Conservation (phyloP, 2,113 vertebrate species). For the Apeltes quadracus region DNA sequence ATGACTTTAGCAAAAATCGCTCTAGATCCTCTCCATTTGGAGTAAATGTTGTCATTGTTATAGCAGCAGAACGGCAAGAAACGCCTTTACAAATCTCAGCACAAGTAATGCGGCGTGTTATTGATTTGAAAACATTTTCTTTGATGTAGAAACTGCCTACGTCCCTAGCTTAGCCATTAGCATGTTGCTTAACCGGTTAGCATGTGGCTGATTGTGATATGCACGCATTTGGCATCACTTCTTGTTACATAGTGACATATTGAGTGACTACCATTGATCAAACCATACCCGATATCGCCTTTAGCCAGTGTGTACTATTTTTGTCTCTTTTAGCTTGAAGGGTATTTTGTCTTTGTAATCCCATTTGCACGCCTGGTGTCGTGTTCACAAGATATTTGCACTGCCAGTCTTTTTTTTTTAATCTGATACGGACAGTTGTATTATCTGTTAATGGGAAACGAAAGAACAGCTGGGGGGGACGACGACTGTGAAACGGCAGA, state of each 20-base stretch:
- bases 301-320: neutral
- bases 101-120: slow-evolving; percentile 6
- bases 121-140: neutral
- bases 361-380: slow-evolving; percentile 17
- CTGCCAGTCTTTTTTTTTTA: neutral
- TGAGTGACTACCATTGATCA: neutral
- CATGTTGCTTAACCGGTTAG: slow-evolving; percentile 72
- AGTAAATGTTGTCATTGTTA: neutral
- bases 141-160: neutral
- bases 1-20: slow-evolving; percentile 46
- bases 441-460: neutral
- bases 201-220: slow-evolving; percentile 45
- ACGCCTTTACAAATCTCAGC: neutral
- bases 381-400: slow-evolving; percentile 8
- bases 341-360: neutral
- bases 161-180: slow-evolving; percentile 41
- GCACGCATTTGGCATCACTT: slow-evolving; percentile 26
- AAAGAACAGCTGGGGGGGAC: neutral
- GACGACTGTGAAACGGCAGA: neutral
- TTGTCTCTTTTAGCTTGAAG: neutral
- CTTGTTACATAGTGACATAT: slow-evolving; percentile 25
- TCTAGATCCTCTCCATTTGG: neutral
- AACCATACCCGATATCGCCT: neutral
- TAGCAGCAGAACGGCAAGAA: too few species aligned
- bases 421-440: slow-evolving; percentile 2